These are phyloP conservation scores for Nineta flava DNA, from an alignment of 2,888 invertebrate genomes.

Conservation along the genomic window DNA sequence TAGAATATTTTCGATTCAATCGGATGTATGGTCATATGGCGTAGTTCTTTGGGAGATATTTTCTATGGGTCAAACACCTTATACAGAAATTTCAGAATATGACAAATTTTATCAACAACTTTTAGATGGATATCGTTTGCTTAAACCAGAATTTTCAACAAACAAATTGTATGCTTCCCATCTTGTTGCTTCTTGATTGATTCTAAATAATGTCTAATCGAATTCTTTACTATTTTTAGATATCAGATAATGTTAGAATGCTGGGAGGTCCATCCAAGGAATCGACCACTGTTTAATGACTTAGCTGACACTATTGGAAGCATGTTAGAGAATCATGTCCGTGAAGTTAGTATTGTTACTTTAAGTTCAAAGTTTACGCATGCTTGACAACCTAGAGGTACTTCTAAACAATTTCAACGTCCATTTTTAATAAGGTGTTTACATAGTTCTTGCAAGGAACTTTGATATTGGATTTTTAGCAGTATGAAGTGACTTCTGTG, in stretches of 20 bases:
- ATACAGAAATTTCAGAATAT: conserved; percentile 64
- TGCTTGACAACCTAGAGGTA: conserved; percentile 19
- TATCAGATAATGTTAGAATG: conserved; percentile 73
- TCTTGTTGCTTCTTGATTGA: too few relatives aligned
- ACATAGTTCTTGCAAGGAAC: not conserved
- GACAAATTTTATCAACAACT: conserved; percentile 53
- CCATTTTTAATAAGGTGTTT: too few relatives aligned
- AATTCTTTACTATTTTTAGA: too few relatives aligned
- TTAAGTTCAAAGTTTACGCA: conserved; percentile 66
- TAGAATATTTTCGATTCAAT: conserved; percentile 81
- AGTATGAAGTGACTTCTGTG: too few relatives aligned
- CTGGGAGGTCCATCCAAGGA: conserved; percentile 65
- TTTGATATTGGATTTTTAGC: too few relatives aligned
- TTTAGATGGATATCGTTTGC: conserved; percentile 87
- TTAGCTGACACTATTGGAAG: too few relatives aligned
- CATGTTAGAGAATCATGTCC: too few relatives aligned
- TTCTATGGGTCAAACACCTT: conserved; percentile 70
- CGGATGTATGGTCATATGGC: conserved; percentile 90
- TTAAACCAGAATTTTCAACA: conserved; percentile 71
- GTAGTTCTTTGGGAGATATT: conserved; percentile 85
- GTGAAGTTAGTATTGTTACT: too few relatives aligned
- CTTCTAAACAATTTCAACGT: too few relatives aligned
- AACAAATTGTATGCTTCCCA: too few relatives aligned
- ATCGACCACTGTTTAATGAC: conserved; percentile 63
- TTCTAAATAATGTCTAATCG: too few relatives aligned